These are phyloP conservation scores for Hypena proboscidalis DNA, from an alignment of 2,888 invertebrate species.

Conservation along the genomic window DNA sequence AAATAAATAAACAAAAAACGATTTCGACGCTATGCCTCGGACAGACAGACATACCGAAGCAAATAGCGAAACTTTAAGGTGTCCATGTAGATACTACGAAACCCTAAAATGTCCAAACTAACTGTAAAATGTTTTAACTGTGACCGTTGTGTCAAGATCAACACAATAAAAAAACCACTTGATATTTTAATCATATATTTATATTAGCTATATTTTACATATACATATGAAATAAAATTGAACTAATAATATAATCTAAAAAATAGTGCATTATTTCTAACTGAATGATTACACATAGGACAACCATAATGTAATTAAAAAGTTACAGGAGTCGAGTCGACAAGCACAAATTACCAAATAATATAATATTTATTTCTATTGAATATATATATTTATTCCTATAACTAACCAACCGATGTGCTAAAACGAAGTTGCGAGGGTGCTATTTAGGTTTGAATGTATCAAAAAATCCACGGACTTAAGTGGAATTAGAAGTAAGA, in stretches of 20 bases:
- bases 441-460: too few species aligned
- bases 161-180: constrained; percentile 10
- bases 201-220: constrained; percentile 29
- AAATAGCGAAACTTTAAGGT: too few species aligned
- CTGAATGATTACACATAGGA: constrained; percentile 25
- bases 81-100: too few species aligned
- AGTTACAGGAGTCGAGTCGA: constrained; percentile 5
- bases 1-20: too few species aligned
- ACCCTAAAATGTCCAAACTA: too few species aligned
- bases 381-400: constrained; percentile 34
- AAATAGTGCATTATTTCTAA: constrained; percentile 23
- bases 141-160: too few species aligned
- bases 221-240: constrained; percentile 19
- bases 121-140: too few species aligned
- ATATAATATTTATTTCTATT: constrained; percentile 24
- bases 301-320: constrained; percentile 21
- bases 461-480: not conserved
- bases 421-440: not conserved
- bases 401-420: constrained; percentile 25
- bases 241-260: constrained; percentile 31
- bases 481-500: constrained; percentile 25
- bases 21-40: too few species aligned
- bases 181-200: constrained; percentile 32
- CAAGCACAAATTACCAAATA: constrained; percentile 22
- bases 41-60: too few species aligned